A percentile compares a stretch with the other conserved stretches of the same genome.
Evolutionary conservation across 2,113 vertebrate species (phyloP).

Genomic region (Rhineura floridana): DNA sequence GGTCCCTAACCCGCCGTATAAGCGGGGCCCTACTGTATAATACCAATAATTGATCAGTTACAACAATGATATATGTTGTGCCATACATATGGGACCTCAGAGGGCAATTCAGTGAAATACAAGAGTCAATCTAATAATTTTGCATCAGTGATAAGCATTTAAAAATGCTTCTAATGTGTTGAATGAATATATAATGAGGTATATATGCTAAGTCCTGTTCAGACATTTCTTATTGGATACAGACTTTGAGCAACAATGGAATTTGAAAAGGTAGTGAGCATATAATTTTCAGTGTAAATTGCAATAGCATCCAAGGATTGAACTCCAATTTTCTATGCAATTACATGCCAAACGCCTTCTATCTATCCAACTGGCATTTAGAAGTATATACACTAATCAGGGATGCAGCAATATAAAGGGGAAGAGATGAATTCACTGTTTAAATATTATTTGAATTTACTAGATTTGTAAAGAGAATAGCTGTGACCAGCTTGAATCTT

Average conservation of each 20-base stretch:
- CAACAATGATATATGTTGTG: neutral
- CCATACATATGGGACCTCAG: neutral
- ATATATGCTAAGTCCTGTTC: neutral
- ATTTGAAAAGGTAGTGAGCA: conserved; percentile 11
- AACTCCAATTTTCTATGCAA: conserved; percentile 18
- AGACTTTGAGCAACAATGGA: neutral
- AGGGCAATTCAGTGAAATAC: neutral
- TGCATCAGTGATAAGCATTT: neutral
- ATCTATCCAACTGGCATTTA: conserved; percentile 32
- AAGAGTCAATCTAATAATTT: neutral
- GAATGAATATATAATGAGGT: neutral
- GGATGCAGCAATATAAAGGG: conserved; percentile 4
- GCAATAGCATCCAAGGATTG: neutral
- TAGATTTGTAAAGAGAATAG: neutral
- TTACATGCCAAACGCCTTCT: conserved; percentile 5
- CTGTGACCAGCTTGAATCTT: conserved; percentile 10
- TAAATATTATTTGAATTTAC: conserved; percentile 2
- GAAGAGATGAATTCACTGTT: conserved; percentile 13
- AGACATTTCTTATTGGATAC: neutral
- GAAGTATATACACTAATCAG: conserved; percentile 18
- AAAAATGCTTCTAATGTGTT: neutral
- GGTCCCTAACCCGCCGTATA: no score
- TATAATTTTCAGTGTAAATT: conserved; percentile 9
- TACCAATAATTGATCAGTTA: neutral
- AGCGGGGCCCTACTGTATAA: no score